These are phyloP conservation scores for Galaxias olidus DNA, from an alignment of 2,797 vertebrate species.

Conservation along the genomic window DNA sequence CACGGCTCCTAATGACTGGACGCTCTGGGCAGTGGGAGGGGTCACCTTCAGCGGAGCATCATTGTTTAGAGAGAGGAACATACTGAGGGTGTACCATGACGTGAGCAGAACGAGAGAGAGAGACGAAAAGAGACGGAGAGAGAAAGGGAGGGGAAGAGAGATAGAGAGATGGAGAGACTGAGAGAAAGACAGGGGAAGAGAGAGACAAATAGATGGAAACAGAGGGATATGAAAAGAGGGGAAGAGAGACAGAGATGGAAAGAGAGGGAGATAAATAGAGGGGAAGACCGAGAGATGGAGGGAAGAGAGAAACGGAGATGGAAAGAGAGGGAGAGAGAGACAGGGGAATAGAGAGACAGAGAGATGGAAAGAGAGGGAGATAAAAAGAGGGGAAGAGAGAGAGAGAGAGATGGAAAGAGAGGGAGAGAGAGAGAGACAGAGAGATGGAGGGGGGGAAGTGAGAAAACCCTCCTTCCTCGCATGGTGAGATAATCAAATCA, in stretches of 20 bases:
- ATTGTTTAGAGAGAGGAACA: conserved; percentile 3
- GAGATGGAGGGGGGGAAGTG: background rate
- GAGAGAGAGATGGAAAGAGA: conserved; percentile 9
- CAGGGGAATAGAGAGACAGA: background rate
- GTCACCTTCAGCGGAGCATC: conserved; percentile 53
- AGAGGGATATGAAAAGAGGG: conserved; percentile 19
- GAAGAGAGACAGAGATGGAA: conserved; percentile 7
- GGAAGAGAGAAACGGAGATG: background rate
- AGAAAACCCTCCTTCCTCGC: background rate
- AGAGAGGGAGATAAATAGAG: background rate
- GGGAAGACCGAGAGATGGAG: background rate
- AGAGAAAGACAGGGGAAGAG: conserved; percentile 1
- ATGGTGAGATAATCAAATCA: conserved; percentile 59
- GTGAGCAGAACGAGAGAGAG: background rate
- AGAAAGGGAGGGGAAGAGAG: too few species aligned
- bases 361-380: background rate
- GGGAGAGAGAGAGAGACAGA: background rate
- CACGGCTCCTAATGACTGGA: too few species aligned
- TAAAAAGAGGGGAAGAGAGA: background rate
- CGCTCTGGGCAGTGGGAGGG: conserved; percentile 31
- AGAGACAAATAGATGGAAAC: background rate
- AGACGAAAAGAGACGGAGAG: conserved; percentile 8
- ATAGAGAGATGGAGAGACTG: background rate
- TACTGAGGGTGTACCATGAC: too few species aligned
- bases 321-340: background rate